Conservation (phyloP, 1,140 invertebrate species). For the Oppia nitens region DNA sequence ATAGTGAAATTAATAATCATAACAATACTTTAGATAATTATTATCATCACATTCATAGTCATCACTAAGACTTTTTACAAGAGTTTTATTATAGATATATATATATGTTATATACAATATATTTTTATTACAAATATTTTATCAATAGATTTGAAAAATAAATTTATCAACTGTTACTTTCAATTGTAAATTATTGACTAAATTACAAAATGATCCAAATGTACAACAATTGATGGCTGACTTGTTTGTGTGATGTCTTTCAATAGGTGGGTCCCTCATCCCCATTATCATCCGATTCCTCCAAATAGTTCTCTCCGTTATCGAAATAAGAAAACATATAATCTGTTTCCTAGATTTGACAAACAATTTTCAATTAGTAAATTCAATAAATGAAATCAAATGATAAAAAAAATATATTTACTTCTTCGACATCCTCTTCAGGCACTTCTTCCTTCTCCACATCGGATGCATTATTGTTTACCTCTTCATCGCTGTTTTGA, state of each 20-base stretch:
- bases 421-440: conserved; percentile 4
- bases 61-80: not conserved
- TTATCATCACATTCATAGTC: not conserved
- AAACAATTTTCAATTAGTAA: conserved; percentile 1
- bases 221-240: not conserved
- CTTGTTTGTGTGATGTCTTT: not conserved
- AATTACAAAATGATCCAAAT: too few relatives aligned
- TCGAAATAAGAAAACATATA: conserved; percentile 69
- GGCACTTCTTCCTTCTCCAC: conserved; percentile 34
- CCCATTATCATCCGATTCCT: conserved; percentile 60
- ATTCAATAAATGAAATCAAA: not conserved
- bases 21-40: too few relatives aligned
- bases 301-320: conserved; percentile 65
- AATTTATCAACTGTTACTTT: too few relatives aligned
- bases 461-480: conserved; percentile 36
- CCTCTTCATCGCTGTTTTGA: conserved; percentile 2
- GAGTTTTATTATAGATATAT: too few relatives aligned
- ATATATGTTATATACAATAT: too few relatives aligned
- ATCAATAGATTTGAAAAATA: too few relatives aligned
- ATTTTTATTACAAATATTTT: too few relatives aligned
- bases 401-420: not conserved
- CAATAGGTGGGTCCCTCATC: conserved; percentile 43
- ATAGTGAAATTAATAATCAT: too few relatives aligned
- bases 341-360: conserved; percentile 42
- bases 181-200: too few relatives aligned